These are phyloP conservation scores for Drymodes brunneopygia DNA, from an alignment of 2,113 vertebrate genomes.

Conservation along the genomic window DNA sequence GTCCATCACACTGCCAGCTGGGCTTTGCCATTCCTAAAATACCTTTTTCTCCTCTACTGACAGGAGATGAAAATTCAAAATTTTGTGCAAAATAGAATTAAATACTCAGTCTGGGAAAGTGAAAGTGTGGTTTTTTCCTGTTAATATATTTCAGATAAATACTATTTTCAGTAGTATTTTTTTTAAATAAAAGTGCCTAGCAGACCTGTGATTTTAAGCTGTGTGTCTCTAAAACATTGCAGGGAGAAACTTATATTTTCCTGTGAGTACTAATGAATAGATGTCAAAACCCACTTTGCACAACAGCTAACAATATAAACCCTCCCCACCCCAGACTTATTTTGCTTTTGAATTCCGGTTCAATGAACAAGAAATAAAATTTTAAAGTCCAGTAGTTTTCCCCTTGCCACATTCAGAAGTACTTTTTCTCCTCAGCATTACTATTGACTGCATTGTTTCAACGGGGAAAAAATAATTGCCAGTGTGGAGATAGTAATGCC, in stretches of 20 bases:
- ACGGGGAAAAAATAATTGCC: not conserved
- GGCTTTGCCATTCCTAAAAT: not conserved
- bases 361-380: not conserved
- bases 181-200: rapidly evolving
- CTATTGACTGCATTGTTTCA: not conserved
- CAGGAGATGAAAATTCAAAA: not conserved
- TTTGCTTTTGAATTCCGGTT: not conserved
- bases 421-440: not conserved
- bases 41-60: not conserved
- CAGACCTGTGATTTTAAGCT: not conserved
- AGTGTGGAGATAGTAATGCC: not conserved
- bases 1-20: rapidly evolving
- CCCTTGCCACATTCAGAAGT: not conserved
- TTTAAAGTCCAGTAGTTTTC: not conserved
- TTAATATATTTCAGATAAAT: not conserved
- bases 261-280: not conserved
- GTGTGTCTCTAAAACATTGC: not conserved
- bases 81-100: not conserved
- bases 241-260: not conserved
- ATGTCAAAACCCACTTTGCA: not conserved
- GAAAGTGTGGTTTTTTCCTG: not conserved
- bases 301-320: not conserved
- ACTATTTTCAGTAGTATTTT: not conserved
- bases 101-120: not conserved
- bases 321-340: not conserved